These are phyloP conservation scores for Flexamia atlantica DNA, from an alignment of 2,888 invertebrate species.

Conservation along the genomic window DNA sequence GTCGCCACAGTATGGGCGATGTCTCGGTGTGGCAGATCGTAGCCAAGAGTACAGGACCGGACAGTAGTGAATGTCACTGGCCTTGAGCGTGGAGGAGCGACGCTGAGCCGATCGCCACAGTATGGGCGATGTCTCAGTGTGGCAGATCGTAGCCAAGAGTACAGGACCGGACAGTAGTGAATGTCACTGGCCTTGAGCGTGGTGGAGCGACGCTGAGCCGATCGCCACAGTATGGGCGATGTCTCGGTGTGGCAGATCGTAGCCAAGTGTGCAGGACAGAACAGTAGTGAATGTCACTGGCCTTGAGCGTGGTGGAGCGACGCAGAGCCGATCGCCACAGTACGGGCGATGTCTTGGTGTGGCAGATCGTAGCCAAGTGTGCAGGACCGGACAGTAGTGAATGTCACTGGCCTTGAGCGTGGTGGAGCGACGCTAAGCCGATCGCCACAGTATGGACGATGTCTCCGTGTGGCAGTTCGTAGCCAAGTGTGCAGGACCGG, in stretches of 20 bases:
- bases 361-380: slow-evolving; percentile 2
- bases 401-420: neutral
- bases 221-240: slow-evolving; percentile 10
- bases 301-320: neutral
- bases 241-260: slow-evolving; percentile 46
- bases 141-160: slow-evolving; percentile 36
- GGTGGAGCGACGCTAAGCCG: neutral
- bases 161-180: neutral
- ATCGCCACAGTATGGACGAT: neutral
- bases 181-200: neutral
- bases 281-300: neutral
- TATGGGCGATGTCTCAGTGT: slow-evolving; percentile 18
- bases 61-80: neutral
- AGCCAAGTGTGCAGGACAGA: slow-evolving; percentile 60
- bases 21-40: neutral
- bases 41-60: neutral
- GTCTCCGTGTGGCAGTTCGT: neutral
- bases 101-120: neutral
- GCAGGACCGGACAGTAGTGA: neutral
- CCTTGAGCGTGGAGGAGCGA: neutral
- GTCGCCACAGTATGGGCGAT: neutral
- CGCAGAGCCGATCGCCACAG: neutral
- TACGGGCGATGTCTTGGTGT: neutral
- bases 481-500: neutral
- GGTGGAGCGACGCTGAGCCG: neutral